Evolutionary conservation across 2,113 vertebrate species (phyloP), one percentile per base, ranked within the genome.

Genomic region (Dunckerocampus dactyliophorus): DNA sequence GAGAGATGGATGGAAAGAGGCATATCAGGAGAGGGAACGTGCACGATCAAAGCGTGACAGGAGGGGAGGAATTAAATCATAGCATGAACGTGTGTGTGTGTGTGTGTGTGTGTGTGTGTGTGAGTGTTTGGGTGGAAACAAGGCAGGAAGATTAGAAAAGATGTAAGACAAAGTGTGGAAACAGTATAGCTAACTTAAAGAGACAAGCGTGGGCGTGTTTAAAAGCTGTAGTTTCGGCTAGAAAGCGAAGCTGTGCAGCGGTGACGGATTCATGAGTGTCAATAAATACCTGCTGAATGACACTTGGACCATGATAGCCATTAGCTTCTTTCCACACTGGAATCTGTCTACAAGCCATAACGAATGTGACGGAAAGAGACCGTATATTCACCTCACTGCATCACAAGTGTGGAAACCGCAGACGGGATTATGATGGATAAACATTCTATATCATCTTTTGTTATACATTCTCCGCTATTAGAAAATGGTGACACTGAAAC

Each of bases 141-240:
- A 22, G 47, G 21, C 48, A 49, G 43, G 20, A 16, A 20, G 60
- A 47, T 9, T 65, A 70, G 66, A 58, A 65, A 51, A 54, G 46
- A 57, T 47, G 50, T 62, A 47, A 39, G 57, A 61, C 43, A 54
- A 54, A 50, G 52, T 53, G 45, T n/a, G 77, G 67, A 71, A 78
- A 74, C 72, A 74, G 69, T 77, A 74, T 34, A 75, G 81, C 79
- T 85, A 85, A 87, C 47, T 80, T 67, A 72, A 71, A 69, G 37
- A 72, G 81, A 79, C 81, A 82, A 71, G 75, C 76, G 71, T 75
- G 65, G 48, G 59, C 71, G 75, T 63, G 63, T 68, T 63, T 52
- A 63, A 79, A 81, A 54, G 56, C 52, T 39, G 58, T 54, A 45
- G 42, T 67, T 72, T 74, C 57, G 65, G 68, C 16, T 64, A 67